A percentile compares a stretch with the other conserved stretches of the same genome.
phyloP scores from a whole-genome alignment of 2,113 vertebrate genomes.

The Platichthys flesus region DNA sequence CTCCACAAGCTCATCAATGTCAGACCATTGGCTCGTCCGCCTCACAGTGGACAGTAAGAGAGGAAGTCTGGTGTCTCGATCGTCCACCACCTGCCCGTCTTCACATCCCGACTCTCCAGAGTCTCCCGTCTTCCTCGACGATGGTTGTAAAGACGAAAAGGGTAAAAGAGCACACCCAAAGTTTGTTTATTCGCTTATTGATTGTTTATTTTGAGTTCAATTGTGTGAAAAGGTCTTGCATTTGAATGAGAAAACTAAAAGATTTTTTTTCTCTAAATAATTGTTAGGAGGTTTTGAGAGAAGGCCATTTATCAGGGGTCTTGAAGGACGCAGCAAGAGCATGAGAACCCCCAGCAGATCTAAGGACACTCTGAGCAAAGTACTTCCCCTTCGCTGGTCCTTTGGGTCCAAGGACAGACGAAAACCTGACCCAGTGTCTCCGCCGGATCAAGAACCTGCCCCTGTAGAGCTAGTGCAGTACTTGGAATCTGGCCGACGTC shows the following conservation, averaged over 20 bases:
- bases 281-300: slow-evolving; percentile 80
- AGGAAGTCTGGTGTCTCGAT: slow-evolving; percentile 80
- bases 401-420: slow-evolving; percentile 81
- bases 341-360: slow-evolving; percentile 81
- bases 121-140: slow-evolving; percentile 76
- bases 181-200: neutral
- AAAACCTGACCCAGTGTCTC: slow-evolving; percentile 68
- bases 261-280: neutral
- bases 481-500: slow-evolving; percentile 89
- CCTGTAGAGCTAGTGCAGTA: slow-evolving; percentile 88
- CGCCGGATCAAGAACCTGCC: slow-evolving; percentile 34
- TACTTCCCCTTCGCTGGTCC: slow-evolving; percentile 86
- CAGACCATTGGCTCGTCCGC: slow-evolving; percentile 89
- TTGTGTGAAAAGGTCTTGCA: neutral
- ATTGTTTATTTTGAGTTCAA: neutral
- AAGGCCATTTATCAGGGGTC: slow-evolving; percentile 77
- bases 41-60: slow-evolving; percentile 78
- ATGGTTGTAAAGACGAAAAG: slow-evolving; percentile 71
- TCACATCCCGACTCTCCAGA: slow-evolving; percentile 75
- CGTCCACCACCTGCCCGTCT: slow-evolving; percentile 75
- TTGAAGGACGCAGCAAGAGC: slow-evolving; percentile 85
- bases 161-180: slow-evolving; percentile 68
- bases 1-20: slow-evolving; percentile 86
- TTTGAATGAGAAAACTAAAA: slow-evolving; percentile 16
- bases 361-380: slow-evolving; percentile 79